Conservation (phyloP, 2,797 vertebrate species). For the Anguilla pacifica region DNA sequence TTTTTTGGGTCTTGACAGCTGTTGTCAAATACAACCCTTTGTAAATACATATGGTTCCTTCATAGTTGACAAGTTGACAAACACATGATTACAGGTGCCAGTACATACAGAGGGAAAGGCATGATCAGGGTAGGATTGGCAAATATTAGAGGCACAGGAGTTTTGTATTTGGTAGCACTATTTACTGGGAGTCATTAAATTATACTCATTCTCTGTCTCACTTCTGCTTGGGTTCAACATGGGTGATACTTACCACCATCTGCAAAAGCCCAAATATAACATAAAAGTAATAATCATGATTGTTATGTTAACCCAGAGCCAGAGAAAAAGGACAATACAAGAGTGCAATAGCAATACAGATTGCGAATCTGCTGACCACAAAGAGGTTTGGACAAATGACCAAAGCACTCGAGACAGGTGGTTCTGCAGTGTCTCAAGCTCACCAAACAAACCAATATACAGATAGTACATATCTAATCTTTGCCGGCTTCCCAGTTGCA, state of each 20-base stretch:
- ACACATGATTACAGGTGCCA: neutral
- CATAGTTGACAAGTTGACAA: neutral
- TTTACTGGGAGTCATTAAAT: neutral
- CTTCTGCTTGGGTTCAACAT: neutral
- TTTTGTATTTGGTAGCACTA: neutral
- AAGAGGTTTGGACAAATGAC: neutral
- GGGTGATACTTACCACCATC: neutral
- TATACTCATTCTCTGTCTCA: neutral
- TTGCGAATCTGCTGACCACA: neutral
- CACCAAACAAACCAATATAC: constrained; percentile 20
- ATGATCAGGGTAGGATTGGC: neutral
- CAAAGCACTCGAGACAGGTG: neutral
- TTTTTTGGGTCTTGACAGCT: neutral
- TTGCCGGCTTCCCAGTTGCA: constrained; percentile 32
- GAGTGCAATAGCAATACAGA: neutral
- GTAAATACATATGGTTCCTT: neutral
- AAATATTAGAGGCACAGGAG: neutral
- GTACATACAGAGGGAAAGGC: neutral
- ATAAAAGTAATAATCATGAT: neutral
- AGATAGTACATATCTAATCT: constrained; percentile 67
- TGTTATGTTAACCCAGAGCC: neutral
- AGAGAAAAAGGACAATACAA: neutral
- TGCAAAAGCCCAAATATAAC: neutral
- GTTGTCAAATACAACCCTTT: neutral
- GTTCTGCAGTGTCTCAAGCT: constrained; percentile 16